These are phyloP conservation scores for Calypte anna DNA, from an alignment of 2,113 vertebrate species.

Conservation along the genomic window DNA sequence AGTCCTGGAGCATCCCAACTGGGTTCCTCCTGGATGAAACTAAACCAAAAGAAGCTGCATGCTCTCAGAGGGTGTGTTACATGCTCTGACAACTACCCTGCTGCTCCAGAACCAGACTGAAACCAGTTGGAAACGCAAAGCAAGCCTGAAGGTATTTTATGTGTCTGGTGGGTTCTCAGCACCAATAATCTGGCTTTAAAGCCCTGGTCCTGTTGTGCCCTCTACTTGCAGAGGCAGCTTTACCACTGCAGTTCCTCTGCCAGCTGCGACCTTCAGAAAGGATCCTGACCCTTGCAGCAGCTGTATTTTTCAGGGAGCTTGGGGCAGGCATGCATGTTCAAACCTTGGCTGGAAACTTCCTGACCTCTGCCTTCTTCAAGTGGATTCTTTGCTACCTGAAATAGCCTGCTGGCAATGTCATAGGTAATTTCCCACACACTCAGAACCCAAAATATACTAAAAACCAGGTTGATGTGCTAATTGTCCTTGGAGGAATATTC, in stretches of 20 bases:
- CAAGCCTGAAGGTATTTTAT: background rate
- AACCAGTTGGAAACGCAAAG: background rate
- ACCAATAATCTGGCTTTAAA: background rate
- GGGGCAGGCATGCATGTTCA: background rate
- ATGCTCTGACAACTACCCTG: background rate
- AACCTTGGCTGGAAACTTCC: background rate
- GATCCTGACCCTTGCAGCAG: background rate
- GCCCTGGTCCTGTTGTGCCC: background rate
- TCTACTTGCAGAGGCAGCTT: background rate
- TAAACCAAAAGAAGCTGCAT: background rate
- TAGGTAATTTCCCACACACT: background rate
- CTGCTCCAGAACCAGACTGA: background rate
- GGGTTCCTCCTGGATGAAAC: background rate
- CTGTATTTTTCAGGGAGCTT: rapidly evolving
- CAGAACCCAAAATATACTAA: background rate
- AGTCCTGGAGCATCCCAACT: background rate
- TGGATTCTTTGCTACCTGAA: background rate
- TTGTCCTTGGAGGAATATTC: constrained; percentile 8
- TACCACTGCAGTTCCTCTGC: background rate
- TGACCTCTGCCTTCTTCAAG: constrained; percentile 6
- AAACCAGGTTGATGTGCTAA: background rate
- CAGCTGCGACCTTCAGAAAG: background rate
- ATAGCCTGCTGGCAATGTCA: background rate
- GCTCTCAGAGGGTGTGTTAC: background rate
- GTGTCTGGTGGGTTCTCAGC: background rate